Evolutionary conservation across 1,140 invertebrate species (phyloP).

Genomic region (Diplogasteroides magnus): DNA sequence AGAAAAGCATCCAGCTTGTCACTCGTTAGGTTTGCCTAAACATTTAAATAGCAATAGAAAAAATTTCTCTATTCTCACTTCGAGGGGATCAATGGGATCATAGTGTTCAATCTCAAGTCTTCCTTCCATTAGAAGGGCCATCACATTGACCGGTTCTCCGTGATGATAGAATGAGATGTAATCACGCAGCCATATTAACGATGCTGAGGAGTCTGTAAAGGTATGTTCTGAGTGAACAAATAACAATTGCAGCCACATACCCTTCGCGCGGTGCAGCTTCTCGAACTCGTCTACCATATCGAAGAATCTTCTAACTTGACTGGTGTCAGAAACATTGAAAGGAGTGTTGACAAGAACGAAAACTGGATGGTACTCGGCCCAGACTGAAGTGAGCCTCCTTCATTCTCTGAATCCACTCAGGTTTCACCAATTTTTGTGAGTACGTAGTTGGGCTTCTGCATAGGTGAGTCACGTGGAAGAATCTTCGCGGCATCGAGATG

Average conservation of each 20-base stretch:
- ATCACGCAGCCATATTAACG: constrained; percentile 45
- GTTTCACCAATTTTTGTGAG: constrained; percentile 37
- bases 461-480: constrained; percentile 43
- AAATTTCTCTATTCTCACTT: too few relatives aligned
- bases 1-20: constrained; percentile 32
- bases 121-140: constrained; percentile 6
- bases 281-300: constrained; percentile 49
- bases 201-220: constrained; percentile 14
- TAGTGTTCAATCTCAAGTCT: constrained; percentile 5
- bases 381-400: too few relatives aligned
- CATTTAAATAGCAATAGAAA: background rate
- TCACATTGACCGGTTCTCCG: constrained; percentile 28
- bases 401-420: too few relatives aligned
- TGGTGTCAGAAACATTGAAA: constrained; percentile 36
- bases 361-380: constrained; percentile 50
- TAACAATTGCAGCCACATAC: constrained; percentile 13
- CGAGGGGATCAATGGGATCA: constrained; percentile 9
- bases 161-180: constrained; percentile 41
- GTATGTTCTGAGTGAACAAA: too few relatives aligned
- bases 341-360: constrained; percentile 44
- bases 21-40: background rate
- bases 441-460: constrained; percentile 40
- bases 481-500: constrained; percentile 47
- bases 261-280: constrained; percentile 37
- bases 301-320: constrained; percentile 35